Conservation (phyloP, 2,113 vertebrate species). For the Dasypus novemcinctus region DNA sequence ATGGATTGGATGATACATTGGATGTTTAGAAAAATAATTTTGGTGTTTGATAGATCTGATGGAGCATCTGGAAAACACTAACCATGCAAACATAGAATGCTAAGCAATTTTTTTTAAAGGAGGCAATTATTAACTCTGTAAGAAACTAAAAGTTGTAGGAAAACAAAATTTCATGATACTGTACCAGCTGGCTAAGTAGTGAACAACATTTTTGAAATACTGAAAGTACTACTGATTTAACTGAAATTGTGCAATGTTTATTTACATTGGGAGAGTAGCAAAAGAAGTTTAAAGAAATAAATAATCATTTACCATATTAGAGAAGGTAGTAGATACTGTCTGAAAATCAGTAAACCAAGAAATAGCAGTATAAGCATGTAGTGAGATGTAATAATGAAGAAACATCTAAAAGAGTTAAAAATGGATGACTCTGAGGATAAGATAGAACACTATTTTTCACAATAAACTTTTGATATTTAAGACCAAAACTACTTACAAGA, state of each 20-base stretch:
- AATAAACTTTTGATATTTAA: not conserved
- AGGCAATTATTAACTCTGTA: not conserved
- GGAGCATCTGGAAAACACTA: not conserved
- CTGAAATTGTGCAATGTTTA: not conserved
- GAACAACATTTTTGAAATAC: not conserved
- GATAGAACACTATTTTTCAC: not conserved
- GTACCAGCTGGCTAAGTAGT: not conserved
- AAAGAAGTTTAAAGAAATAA: not conserved
- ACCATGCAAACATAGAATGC: not conserved
- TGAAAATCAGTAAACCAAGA: not conserved
- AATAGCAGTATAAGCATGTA: slow-evolving; percentile 11
- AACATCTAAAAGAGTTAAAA: not conserved
- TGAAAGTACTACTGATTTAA: not conserved
- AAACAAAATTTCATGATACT: not conserved
- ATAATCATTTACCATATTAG: not conserved
- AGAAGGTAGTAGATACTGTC: not conserved
- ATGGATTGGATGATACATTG: not conserved
- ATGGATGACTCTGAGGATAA: not conserved
- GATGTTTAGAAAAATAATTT: slow-evolving; percentile 5
- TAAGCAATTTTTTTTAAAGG: not conserved
- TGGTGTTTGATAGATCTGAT: not conserved
- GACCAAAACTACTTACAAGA: not conserved
- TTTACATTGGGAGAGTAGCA: not conserved
- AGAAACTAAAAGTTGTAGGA: not conserved
- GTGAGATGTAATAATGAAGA: slow-evolving; percentile 10